A percentile compares a stretch with the other conserved stretches of the same genome.
phyloP scores from a whole-genome alignment of 2,113 vertebrate species.

The Pyxicephalus adspersus region DNA sequence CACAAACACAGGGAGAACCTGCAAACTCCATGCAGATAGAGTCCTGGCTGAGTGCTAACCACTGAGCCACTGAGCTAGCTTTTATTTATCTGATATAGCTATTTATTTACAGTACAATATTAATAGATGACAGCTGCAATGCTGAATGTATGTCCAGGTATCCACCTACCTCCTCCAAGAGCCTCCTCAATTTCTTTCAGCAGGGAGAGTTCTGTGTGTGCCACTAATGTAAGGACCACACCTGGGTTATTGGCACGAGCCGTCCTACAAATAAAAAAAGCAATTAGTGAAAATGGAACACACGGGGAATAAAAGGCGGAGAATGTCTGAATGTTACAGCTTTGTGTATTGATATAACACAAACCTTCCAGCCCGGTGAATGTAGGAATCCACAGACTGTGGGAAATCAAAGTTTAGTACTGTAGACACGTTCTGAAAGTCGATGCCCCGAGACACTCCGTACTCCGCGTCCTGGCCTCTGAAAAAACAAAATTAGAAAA shows the following conservation, averaged over 20 bases:
- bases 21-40: too few relatives aligned
- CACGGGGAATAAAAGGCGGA: neutral
- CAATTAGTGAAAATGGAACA: neutral
- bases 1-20: too few relatives aligned
- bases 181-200: conserved; percentile 78
- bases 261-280: conserved; percentile 69
- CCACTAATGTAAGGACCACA: conserved; percentile 81
- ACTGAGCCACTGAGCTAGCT: too few relatives aligned
- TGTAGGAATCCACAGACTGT: conserved; percentile 76
- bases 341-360: neutral
- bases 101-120: too few relatives aligned
- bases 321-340: neutral
- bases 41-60: too few relatives aligned
- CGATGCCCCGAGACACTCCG: conserved; percentile 86
- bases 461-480: conserved; percentile 81
- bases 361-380: conserved; percentile 90
- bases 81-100: too few relatives aligned
- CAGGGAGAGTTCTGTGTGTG: conserved; percentile 71
- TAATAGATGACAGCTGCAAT: neutral
- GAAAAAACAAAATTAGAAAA: neutral
- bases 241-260: conserved; percentile 86
- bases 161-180: conserved; percentile 74
- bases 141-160: neutral
- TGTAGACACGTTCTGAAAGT: conserved; percentile 87
- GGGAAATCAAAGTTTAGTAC: conserved; percentile 94